These are phyloP conservation scores for Theocolax elegans DNA, from an alignment of 1,140 invertebrate genomes.

Conservation along the genomic window DNA sequence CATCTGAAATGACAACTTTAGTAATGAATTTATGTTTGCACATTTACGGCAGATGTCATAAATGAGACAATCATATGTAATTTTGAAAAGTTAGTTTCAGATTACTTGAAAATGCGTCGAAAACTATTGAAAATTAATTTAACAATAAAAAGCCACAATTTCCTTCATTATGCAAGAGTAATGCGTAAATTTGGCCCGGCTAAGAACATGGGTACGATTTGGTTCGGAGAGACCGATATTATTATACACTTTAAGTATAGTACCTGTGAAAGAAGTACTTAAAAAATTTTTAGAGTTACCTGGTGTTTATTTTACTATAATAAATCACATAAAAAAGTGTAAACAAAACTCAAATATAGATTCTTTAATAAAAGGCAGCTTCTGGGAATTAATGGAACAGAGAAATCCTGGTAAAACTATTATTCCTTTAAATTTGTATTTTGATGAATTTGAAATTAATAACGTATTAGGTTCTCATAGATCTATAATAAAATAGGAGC, in stretches of 20 bases:
- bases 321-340: no score
- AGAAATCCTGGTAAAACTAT: no score
- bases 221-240: no score
- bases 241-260: no score
- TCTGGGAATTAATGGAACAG: no score
- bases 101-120: background rate
- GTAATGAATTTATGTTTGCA: background rate
- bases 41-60: background rate
- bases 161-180: background rate
- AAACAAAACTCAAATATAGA: no score
- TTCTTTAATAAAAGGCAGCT: no score
- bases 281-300: no score
- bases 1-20: conserved; percentile 9
- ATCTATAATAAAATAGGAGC: conserved; percentile 39
- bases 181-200: background rate
- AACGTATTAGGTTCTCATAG: conserved; percentile 39
- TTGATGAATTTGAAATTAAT: no score
- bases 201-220: background rate
- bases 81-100: background rate
- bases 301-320: conserved; percentile 15
- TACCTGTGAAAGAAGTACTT: no score
- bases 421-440: no score
- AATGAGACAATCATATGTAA: background rate
- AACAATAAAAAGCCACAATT: background rate
- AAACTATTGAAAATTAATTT: background rate